Evolutionary conservation across 2,888 invertebrate species (phyloP).

Genomic region (Hirtodrosophila trivittata): DNA sequence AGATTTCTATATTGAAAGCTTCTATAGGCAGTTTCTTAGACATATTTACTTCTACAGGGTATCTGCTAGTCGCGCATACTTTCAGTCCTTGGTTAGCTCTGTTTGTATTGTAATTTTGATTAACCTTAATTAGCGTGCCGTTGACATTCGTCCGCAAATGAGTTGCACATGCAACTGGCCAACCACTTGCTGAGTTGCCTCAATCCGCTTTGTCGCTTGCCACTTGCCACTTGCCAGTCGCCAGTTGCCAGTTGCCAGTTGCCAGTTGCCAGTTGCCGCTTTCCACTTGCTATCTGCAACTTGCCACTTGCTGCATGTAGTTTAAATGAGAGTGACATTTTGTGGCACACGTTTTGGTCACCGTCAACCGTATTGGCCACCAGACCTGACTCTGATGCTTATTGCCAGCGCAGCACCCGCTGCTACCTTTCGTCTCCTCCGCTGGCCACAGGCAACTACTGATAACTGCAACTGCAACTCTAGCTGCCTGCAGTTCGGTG

Average conservation of each 20-base stretch:
- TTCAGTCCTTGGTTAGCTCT: conserved; percentile 21
- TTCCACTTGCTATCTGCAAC: background rate
- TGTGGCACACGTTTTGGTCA: conserved; percentile 67
- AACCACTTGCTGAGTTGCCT: background rate
- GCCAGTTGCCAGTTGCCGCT: background rate
- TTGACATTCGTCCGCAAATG: conserved; percentile 65
- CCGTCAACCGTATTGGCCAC: conserved; percentile 22
- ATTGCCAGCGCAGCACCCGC: conserved; percentile 18
- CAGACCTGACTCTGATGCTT: conserved; percentile 32
- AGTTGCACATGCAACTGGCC: conserved; percentile 51
- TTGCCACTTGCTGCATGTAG: conserved; percentile 32
- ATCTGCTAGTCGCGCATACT: background rate
- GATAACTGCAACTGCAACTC: conserved; percentile 31
- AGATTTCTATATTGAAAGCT: too few relatives aligned
- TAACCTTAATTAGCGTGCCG: conserved; percentile 75
- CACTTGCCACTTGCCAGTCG: conserved; percentile 2
- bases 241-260: background rate
- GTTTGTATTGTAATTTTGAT: conserved; percentile 64
- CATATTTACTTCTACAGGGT: background rate
- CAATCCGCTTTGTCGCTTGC: background rate
- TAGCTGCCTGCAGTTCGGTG: conserved; percentile 41
- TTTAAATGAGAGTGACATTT: conserved; percentile 72
- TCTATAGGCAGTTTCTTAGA: too few relatives aligned
- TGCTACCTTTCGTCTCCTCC: background rate
- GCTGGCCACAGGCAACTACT: conserved; percentile 3